Conservation (phyloP, 2,888 invertebrate genomes). For the Sarcophaga variegata region DNA sequence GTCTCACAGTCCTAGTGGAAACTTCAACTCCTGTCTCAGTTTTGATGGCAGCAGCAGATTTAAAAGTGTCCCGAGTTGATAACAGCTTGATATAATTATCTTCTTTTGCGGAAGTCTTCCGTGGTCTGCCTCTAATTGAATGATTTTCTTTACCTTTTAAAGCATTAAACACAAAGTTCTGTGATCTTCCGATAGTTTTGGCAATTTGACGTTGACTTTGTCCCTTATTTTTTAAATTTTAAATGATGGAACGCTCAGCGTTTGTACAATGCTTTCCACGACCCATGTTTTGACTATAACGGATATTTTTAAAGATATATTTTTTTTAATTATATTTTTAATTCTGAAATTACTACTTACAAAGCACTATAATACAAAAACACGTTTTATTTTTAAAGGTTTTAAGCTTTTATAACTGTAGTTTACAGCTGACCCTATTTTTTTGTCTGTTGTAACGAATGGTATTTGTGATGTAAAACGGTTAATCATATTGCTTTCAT, state of each 20-base stretch:
- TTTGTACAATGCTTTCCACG: conserved; percentile 19
- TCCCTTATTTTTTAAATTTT: conserved; percentile 23
- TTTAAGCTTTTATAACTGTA: too few relatives aligned
- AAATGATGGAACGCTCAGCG: not conserved
- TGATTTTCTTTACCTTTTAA: conserved; percentile 20
- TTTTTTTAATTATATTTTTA: not conserved
- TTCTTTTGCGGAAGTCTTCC: conserved; percentile 27
- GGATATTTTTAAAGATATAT: too few relatives aligned
- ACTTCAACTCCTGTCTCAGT: not conserved
- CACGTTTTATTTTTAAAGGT: not conserved
- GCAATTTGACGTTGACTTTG: conserved; percentile 29
- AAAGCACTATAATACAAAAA: not conserved
- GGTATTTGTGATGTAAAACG: not conserved
- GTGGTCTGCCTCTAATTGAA: conserved; percentile 20
- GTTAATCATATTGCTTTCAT: not conserved
- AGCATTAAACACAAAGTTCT: conserved; percentile 32
- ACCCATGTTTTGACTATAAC: not conserved
- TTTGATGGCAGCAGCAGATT: conserved; percentile 10
- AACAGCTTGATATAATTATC: conserved; percentile 15
- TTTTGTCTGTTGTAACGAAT: not conserved
- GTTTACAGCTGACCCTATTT: not conserved
- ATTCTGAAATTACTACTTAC: not conserved
- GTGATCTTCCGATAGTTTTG: conserved; percentile 28
- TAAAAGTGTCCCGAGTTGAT: not conserved
- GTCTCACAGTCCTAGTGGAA: not conserved